Percentiles rank a stretch among this genome's conserved stretches.
Evolutionary conservation across 2,113 vertebrate species (phyloP).

Genomic region (Cyprinus carpio): DNA sequence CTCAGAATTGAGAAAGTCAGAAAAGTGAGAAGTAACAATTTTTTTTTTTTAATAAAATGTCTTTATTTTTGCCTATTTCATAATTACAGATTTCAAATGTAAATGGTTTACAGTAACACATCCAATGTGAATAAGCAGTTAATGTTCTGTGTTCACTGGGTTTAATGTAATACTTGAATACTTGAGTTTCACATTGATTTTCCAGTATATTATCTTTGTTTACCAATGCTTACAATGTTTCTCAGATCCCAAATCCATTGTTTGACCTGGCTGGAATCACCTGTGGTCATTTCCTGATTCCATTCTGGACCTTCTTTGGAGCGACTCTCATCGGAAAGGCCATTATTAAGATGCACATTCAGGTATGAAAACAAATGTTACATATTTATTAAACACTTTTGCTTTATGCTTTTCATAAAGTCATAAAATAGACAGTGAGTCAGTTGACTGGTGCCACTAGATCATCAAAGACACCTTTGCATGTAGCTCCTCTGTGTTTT

Average conservation of each 20-base stretch:
- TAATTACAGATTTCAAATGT: neutral
- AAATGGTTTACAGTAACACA: neutral
- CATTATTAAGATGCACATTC: slow-evolving; percentile 98
- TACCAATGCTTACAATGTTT: neutral
- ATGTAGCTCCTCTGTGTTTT: slow-evolving; percentile 61
- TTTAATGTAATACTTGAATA: neutral
- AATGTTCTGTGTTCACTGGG: neutral
- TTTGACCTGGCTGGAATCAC: slow-evolving; percentile 98
- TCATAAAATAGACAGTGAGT: neutral
- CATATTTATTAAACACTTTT: neutral
- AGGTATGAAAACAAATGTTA: slow-evolving; percentile 74
- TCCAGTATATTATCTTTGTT: neutral
- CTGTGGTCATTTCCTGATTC: slow-evolving; percentile 96
- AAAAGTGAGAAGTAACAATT: too few species aligned
- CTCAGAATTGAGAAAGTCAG: too few species aligned
- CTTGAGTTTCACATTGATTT: neutral
- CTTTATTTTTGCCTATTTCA: neutral
- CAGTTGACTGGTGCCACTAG: neutral
- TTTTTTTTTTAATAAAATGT: neutral
- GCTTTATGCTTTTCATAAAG: neutral
- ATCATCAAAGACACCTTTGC: slow-evolving; percentile 51
- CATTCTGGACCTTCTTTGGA: slow-evolving; percentile 99
- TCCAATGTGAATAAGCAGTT: neutral
- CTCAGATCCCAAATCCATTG: slow-evolving; percentile 95
- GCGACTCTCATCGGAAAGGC: slow-evolving; percentile 98